Percentiles rank a stretch among this genome's conserved stretches.
These are phyloP conservation scores for Spodoptera picta DNA, from an alignment of 2,888 invertebrate genomes.

Conservation along the genomic window DNA sequence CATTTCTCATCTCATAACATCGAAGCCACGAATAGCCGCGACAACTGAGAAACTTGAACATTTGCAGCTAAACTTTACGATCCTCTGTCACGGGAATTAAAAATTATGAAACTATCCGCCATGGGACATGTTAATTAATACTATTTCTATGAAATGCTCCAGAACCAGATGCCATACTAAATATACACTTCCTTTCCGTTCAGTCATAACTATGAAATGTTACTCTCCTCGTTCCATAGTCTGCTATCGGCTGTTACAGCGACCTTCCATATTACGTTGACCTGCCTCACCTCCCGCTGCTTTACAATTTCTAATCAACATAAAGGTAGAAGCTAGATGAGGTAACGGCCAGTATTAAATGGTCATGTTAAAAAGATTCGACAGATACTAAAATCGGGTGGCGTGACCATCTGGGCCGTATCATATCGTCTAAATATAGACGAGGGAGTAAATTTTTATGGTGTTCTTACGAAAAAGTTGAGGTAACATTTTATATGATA, in stretches of 20 bases:
- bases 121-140: constrained; percentile 84
- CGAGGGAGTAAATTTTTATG: constrained; percentile 81
- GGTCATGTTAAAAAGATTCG: constrained; percentile 81
- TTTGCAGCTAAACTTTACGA: constrained; percentile 69
- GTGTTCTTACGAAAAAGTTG: constrained; percentile 73
- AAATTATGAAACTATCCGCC: constrained; percentile 78
- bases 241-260: constrained; percentile 81
- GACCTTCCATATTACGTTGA: constrained; percentile 72
- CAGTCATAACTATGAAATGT: constrained; percentile 86
- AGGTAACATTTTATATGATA: constrained; percentile 64
- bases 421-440: constrained; percentile 85
- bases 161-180: constrained; percentile 85
- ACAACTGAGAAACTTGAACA: constrained; percentile 56
- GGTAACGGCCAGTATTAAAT: constrained; percentile 70
- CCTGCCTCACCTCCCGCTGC: constrained; percentile 64
- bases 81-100: constrained; percentile 70
- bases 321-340: constrained; percentile 68
- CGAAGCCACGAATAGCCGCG: constrained; percentile 61
- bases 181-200: constrained; percentile 87
- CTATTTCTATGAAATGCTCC: constrained; percentile 82
- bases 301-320: constrained; percentile 63
- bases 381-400: constrained; percentile 85
- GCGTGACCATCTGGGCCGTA: constrained; percentile 86
- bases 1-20: constrained; percentile 64
- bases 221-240: constrained; percentile 82